phyloP scores from a whole-genome alignment of 1,140 invertebrate genomes.

The Caenorhabditis briggsae region DNA sequence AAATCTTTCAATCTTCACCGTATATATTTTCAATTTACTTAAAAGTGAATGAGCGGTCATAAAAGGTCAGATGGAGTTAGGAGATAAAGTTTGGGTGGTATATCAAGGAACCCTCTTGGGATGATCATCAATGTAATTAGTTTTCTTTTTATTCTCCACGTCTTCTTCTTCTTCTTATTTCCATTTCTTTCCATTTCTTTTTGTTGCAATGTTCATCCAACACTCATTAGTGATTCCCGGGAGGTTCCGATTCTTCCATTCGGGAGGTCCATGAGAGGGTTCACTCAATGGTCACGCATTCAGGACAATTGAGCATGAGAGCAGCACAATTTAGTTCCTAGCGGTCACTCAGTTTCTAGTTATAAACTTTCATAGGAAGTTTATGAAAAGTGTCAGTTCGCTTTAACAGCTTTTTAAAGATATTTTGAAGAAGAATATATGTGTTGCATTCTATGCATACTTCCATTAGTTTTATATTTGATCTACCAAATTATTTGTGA shows the following conservation, averaged over 20 bases:
- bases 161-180: constrained; percentile 4
- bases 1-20: constrained; percentile 1
- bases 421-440: too few species aligned
- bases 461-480: too few species aligned
- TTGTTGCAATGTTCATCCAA: constrained; percentile 24
- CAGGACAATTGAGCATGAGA: constrained; percentile 10
- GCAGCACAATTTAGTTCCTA: background rate
- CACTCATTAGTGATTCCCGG: constrained; percentile 43
- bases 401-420: too few species aligned
- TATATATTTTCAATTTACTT: constrained; percentile 43
- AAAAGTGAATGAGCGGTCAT: background rate
- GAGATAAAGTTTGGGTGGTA: background rate
- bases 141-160: background rate
- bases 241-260: constrained; percentile 23
- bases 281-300: constrained; percentile 42
- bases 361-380: background rate
- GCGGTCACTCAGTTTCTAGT: background rate
- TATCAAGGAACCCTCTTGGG: background rate
- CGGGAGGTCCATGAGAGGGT: constrained; percentile 16
- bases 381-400: too few species aligned
- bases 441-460: too few species aligned
- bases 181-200: background rate
- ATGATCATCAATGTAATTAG: background rate
- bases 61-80: background rate
- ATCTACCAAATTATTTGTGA: too few species aligned